These are phyloP conservation scores for Hirtodrosophila trivittata DNA, from an alignment of 2,888 invertebrate species.

Conservation along the genomic window DNA sequence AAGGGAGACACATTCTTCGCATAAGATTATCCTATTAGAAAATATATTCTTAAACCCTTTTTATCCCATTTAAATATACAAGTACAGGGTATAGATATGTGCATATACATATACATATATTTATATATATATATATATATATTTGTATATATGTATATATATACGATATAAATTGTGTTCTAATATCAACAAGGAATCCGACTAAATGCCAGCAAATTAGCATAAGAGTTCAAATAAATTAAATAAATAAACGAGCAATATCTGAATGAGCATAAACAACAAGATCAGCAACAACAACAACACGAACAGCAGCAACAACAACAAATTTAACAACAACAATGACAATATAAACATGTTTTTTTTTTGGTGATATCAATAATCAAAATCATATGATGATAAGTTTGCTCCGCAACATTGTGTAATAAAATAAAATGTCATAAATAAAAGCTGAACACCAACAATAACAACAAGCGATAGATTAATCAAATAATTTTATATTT, in stretches of 20 bases:
- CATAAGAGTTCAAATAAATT: slow-evolving; percentile 60
- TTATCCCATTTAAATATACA: too few relatives aligned
- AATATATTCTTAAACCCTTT: too few relatives aligned
- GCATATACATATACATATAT: too few relatives aligned
- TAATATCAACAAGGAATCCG: slow-evolving; percentile 46
- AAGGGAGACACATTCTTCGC: too few relatives aligned
- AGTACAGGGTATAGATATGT: too few relatives aligned
- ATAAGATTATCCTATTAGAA: too few relatives aligned
- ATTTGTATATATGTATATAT: background rate
- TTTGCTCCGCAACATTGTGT: slow-evolving; percentile 39
- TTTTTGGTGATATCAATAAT: slow-evolving; percentile 46
- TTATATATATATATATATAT: background rate
- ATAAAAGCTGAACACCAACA: slow-evolving; percentile 3
- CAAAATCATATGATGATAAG: slow-evolving; percentile 55
- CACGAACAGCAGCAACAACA: slow-evolving; percentile 10
- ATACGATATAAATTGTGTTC: slow-evolving; percentile 41
- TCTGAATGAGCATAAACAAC: slow-evolving; percentile 46
- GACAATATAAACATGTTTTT: slow-evolving; percentile 34
- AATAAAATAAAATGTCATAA: slow-evolving; percentile 32
- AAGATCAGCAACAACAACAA: too few relatives aligned
- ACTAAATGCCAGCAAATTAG: slow-evolving; percentile 66
- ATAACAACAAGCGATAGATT: slow-evolving; percentile 19
- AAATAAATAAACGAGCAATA: slow-evolving; percentile 59
- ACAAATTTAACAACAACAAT: slow-evolving; percentile 2
- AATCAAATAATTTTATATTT: slow-evolving; percentile 7